Percentiles rank a stretch among this genome's conserved stretches.
These are phyloP conservation scores for Phymanthus crucifer DNA, from an alignment of 92 coral and sea anemone species.

Conservation along the genomic window DNA sequence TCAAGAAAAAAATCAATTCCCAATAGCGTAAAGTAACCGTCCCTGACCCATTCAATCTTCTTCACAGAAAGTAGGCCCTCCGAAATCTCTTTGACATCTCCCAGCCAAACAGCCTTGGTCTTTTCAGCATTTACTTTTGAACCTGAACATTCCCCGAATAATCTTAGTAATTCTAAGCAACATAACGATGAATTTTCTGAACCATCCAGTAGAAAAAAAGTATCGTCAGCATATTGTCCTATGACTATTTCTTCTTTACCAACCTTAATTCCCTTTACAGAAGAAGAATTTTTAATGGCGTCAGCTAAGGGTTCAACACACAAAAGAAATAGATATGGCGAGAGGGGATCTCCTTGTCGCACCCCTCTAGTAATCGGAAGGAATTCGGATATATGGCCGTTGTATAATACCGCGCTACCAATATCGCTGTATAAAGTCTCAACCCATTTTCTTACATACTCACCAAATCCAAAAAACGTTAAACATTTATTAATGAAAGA, in stretches of 20 bases:
- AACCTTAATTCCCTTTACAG: constrained; percentile 11
- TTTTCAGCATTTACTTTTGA: neutral
- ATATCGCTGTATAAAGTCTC: neutral
- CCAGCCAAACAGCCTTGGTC: neutral
- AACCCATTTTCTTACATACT: constrained; percentile 21
- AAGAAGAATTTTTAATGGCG: neutral
- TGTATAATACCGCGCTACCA: neutral
- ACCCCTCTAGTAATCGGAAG: constrained; percentile 26
- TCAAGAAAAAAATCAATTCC: too few species aligned
- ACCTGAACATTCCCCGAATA: neutral
- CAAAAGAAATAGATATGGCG: constrained; percentile 21
- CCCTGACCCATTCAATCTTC: neutral
- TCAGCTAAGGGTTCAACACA: neutral
- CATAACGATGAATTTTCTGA: neutral
- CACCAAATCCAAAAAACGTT: constrained; percentile 32
- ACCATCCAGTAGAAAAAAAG: constrained; percentile 35
- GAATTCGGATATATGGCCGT: constrained; percentile 16
- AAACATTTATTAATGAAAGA: constrained; percentile 24
- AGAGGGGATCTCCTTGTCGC: constrained; percentile 21
- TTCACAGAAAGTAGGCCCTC: neutral
- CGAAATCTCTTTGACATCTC: neutral
- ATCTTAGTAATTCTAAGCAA: too few species aligned
- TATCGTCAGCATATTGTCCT: constrained; percentile 31
- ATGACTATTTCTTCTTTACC: constrained; percentile 18
- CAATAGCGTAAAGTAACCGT: neutral